phyloP scores from a whole-genome alignment of 2,888 invertebrate genomes.

The Argyresthia goedartella region DNA sequence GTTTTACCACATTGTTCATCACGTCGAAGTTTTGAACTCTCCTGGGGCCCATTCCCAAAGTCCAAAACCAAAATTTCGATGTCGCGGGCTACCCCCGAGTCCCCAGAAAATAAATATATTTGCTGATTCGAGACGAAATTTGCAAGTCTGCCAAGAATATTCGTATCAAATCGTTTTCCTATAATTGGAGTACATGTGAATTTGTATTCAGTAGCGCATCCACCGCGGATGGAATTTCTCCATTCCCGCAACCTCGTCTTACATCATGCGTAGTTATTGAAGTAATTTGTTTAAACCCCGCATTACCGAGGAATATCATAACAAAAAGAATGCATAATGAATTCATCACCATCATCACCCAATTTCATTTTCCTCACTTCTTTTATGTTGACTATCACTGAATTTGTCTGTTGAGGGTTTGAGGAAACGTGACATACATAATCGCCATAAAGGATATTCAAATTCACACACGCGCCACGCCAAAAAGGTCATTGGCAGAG shows the following conservation, averaged over 20 bases:
- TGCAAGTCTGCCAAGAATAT: slow-evolving; percentile 72
- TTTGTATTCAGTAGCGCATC: slow-evolving; percentile 70
- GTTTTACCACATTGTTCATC: too few species aligned
- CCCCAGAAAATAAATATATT: slow-evolving; percentile 67
- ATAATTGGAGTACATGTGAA: slow-evolving; percentile 72
- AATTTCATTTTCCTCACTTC: too few species aligned
- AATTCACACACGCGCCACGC: too few species aligned
- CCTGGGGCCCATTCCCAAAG: too few species aligned
- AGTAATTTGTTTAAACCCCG: slow-evolving; percentile 55
- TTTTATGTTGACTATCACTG: too few species aligned
- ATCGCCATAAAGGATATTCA: too few species aligned
- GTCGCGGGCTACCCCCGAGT: slow-evolving; percentile 19
- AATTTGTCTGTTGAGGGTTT: too few species aligned
- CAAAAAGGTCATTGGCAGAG: too few species aligned
- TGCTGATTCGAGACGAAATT: slow-evolving; percentile 66
- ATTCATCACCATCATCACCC: too few species aligned
- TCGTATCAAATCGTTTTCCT: slow-evolving; percentile 71
- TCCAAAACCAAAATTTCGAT: neutral
- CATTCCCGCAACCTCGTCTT: slow-evolving; percentile 57
- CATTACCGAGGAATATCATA: slow-evolving; percentile 4
- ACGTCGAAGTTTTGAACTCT: too few species aligned
- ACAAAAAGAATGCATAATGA: too few species aligned
- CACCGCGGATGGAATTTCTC: slow-evolving; percentile 61
- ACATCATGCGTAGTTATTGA: slow-evolving; percentile 67
- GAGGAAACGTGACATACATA: too few species aligned